Evolutionary conservation across 2,113 vertebrate genomes (phyloP).

Genomic region (Petaurus breviceps): DNA sequence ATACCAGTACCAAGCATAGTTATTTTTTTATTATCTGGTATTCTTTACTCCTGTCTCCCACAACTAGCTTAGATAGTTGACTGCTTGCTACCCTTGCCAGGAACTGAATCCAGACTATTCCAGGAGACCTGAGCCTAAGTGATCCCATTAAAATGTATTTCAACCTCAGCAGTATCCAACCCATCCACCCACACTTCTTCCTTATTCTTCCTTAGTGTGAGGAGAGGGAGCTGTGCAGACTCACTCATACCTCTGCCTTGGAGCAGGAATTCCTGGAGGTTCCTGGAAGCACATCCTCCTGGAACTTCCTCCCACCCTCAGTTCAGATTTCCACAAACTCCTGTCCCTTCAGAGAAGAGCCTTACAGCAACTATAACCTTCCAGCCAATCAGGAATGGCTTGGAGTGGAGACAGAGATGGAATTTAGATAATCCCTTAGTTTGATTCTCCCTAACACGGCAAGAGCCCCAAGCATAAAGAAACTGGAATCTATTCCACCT

Average conservation of each 20-base stretch:
- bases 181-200: not conserved
- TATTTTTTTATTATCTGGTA: not conserved
- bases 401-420: not conserved
- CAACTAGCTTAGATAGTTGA: not conserved
- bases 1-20: not conserved
- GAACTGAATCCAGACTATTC: not conserved
- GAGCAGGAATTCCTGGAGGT: not conserved
- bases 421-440: not conserved
- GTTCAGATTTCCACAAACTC: not conserved
- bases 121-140: not conserved
- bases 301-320: not conserved
- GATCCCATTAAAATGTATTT: not conserved
- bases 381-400: not conserved
- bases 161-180: not conserved
- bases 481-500: not conserved
- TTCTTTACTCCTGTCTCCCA: not conserved
- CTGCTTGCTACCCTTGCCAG: not conserved
- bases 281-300: not conserved
- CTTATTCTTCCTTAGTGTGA: not conserved
- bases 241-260: not conserved
- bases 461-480: not conserved
- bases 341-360: not conserved
- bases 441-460: not conserved
- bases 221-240: not conserved
- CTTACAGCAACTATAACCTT: not conserved